Base-by-base conservation (phyloP, 2,888 invertebrate genomes). In the Sarcophaga caerulescens region DNA sequence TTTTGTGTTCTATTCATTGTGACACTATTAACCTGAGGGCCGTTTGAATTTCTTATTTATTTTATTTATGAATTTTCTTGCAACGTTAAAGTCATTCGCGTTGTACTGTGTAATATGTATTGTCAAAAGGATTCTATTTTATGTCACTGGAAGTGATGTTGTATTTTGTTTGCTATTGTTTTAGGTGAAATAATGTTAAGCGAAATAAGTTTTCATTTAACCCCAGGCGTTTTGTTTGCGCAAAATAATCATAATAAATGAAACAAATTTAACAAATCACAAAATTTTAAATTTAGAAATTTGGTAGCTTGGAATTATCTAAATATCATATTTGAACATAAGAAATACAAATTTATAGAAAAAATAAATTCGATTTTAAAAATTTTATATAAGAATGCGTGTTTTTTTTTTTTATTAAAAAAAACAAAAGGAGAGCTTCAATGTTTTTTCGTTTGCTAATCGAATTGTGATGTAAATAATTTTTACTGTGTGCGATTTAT, bases 201-300 rank as follows among this genome's bases (percentile, higher is more conserved):
- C 47, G 21, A 47, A 75, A 69, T n/a, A 69, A 81, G 75, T 44
- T 68, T 81, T n/a, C 65, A 60, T 73, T 68, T 74, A 74, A 68
- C 80, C 73, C 35, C 68, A 60, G 47, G 80, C 60, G 52, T 59
- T 74, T 74, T 66, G 4, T 17, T 62, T 75, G n/a, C 74, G 52
- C 10, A 14, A 52, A n/a, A 75, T 68, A 52, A 62, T 6, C 19
- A n/a, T 57, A n/a, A 62, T 52, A 25, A 60, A 62, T 19, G 17
- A 44, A n/a, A 81, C n/a, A 11, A 68, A 52, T 52, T 52, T 14
- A 52, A 52, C 52, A 52, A 35, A 35, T 35, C 35, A 35, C 35
- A 35, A 35, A 35, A 35, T 35, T 35, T 35, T 35, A 35, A 35
- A 35, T 35, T 35, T 35, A 6, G 25, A 35, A 35, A 35, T 35